Evolutionary conservation across 2,888 invertebrate species (phyloP).

Genomic region (Dilophus febrilis): DNA sequence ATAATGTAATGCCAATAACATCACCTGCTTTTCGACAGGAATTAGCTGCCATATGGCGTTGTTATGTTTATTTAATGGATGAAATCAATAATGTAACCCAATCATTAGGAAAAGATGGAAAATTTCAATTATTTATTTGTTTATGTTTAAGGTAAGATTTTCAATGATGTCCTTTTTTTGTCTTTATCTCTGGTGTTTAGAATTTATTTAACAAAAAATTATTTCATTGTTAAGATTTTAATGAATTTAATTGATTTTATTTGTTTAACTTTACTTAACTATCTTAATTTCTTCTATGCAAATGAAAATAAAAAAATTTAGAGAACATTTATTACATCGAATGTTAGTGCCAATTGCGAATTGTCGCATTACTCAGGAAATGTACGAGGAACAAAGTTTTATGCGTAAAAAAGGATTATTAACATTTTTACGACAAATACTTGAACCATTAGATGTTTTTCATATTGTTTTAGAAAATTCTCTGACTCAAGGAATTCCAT

Average conservation of each 20-base stretch:
- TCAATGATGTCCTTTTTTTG: too few relatives aligned
- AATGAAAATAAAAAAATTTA: too few relatives aligned
- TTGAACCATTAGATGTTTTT: conserved; percentile 78
- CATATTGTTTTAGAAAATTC: conserved; percentile 76
- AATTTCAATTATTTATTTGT: conserved; percentile 93
- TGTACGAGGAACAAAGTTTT: conserved; percentile 96
- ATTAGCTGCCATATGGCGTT: conserved; percentile 60
- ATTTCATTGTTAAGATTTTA: too few relatives aligned
- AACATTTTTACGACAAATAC: conserved; percentile 77
- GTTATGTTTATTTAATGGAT: conserved; percentile 76
- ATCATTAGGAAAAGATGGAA: conserved; percentile 80
- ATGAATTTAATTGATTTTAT: too few relatives aligned
- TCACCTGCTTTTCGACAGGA: conserved; percentile 30
- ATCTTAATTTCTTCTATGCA: too few relatives aligned
- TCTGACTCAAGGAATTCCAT: conserved; percentile 41
- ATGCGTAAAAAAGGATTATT: conserved; percentile 70
- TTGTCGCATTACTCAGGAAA: conserved; percentile 73
- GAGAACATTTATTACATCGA: conserved; percentile 76
- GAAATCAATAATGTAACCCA: conserved; percentile 73
- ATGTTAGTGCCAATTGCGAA: conserved; percentile 83
- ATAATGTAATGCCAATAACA: too few relatives aligned
- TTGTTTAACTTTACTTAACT: too few relatives aligned
- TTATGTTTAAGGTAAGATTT: conserved; percentile 74
- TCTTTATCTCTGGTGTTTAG: too few relatives aligned
- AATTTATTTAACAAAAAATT: too few relatives aligned